A percentile compares a stretch with the other conserved stretches of the same genome.
Evolutionary conservation across 2,113 vertebrate species (phyloP).

Genomic region (Odocoileus virginianus): DNA sequence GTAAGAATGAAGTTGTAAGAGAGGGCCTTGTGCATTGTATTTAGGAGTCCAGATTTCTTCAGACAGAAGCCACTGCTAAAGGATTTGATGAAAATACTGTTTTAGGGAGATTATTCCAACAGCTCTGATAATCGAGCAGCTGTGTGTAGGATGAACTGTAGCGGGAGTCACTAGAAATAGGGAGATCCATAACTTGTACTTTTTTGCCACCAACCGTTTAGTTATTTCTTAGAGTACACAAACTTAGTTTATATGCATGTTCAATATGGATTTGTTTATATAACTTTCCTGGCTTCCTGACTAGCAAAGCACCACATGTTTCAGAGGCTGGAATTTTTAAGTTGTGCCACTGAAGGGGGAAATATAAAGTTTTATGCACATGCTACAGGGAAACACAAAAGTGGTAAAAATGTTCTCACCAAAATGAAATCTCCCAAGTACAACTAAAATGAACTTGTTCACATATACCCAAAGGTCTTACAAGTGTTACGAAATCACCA

Average conservation of each 20-base stretch:
- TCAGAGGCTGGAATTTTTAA: constrained; percentile 21
- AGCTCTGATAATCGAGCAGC: constrained; percentile 26
- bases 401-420: not conserved
- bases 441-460: not conserved
- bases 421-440: constrained; percentile 35
- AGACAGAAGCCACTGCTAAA: not conserved
- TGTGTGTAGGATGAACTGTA: constrained; percentile 38
- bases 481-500: constrained; percentile 4
- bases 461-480: not conserved
- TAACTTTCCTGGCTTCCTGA: not conserved
- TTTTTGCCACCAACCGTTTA: constrained; percentile 32
- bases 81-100: constrained; percentile 22
- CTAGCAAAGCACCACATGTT: not conserved
- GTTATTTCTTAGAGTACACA: not conserved
- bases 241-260: not conserved
- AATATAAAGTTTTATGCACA: constrained; percentile 18
- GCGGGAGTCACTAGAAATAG: constrained; percentile 43
- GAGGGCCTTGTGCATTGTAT: not conserved
- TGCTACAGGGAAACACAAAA: not conserved
- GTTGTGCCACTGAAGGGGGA: not conserved
- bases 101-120: constrained; percentile 25
- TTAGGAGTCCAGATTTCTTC: not conserved
- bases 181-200: not conserved
- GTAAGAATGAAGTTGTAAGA: not conserved
- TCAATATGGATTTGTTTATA: constrained; percentile 26